These are phyloP conservation scores for Trachelus tabidus DNA, from an alignment of 2,888 invertebrate genomes.

Conservation along the genomic window DNA sequence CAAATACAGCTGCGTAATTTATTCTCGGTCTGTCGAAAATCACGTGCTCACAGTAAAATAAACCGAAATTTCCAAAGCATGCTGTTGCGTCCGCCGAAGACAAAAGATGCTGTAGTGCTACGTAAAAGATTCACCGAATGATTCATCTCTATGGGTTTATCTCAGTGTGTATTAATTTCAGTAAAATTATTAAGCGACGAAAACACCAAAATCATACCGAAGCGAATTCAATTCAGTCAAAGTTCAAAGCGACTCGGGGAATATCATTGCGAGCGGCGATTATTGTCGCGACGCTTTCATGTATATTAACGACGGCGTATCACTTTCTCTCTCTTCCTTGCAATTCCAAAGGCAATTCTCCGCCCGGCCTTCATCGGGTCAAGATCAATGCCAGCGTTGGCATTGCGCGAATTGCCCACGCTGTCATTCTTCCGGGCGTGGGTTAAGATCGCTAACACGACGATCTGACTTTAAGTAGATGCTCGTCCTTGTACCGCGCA, in stretches of 20 bases:
- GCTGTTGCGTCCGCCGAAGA: no score
- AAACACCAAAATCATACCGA: background rate
- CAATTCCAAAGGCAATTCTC: background rate
- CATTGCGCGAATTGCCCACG: background rate
- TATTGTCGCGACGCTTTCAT: background rate
- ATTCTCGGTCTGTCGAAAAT: no score
- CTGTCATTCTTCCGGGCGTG: background rate
- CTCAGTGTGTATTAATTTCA: background rate
- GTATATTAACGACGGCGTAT: background rate
- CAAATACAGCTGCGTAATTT: no score
- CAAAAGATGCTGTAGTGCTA: no score
- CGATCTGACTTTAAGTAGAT: background rate
- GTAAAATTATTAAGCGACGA: background rate
- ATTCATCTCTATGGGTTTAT: background rate
- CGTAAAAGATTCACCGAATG: no score
- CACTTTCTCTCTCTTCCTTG: constrained; percentile 1
- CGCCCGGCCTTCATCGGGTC: background rate
- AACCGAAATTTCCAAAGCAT: no score
- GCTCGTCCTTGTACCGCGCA: background rate
- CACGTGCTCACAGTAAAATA: no score
- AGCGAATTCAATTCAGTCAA: background rate
- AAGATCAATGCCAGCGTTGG: background rate
- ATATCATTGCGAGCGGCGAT: background rate
- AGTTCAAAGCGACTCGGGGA: background rate
- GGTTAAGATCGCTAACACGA: background rate